Evolutionary conservation across 1,140 invertebrate genomes (phyloP).

Genomic region (Trypoxylus dichotomus): DNA sequence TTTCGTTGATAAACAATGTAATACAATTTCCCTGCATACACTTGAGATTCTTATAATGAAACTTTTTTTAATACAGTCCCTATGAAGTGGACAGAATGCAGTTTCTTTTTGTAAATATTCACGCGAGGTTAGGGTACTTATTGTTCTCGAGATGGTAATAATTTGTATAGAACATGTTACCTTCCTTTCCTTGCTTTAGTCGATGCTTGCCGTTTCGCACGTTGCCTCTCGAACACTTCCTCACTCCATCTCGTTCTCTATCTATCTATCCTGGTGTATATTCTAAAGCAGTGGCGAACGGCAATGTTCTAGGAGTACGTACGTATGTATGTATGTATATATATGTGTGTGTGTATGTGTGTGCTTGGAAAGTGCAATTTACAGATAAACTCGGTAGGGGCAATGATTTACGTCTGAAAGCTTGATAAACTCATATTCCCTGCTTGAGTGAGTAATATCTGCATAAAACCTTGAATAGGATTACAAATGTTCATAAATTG

Average conservation of each 20-base stretch:
- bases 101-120: background rate
- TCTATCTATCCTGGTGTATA: background rate
- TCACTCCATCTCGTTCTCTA: background rate
- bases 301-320: background rate
- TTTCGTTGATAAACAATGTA: too few species aligned
- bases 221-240: background rate
- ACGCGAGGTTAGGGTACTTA: background rate
- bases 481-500: conserved; percentile 57
- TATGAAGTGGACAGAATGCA: too few species aligned
- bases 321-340: background rate
- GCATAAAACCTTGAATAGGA: conserved; percentile 56
- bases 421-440: conserved; percentile 56
- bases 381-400: conserved; percentile 52
- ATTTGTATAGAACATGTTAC: background rate
- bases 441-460: conserved; percentile 56
- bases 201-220: background rate
- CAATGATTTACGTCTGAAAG: conserved; percentile 55
- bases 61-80: too few species aligned
- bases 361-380: conserved; percentile 53
- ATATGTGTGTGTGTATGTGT: background rate
- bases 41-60: too few species aligned
- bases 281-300: background rate
- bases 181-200: background rate
- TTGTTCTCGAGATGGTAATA: background rate
- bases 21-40: too few species aligned